phyloP scores from a whole-genome alignment of 2,888 invertebrate species.

The Argyra leucocephala region DNA sequence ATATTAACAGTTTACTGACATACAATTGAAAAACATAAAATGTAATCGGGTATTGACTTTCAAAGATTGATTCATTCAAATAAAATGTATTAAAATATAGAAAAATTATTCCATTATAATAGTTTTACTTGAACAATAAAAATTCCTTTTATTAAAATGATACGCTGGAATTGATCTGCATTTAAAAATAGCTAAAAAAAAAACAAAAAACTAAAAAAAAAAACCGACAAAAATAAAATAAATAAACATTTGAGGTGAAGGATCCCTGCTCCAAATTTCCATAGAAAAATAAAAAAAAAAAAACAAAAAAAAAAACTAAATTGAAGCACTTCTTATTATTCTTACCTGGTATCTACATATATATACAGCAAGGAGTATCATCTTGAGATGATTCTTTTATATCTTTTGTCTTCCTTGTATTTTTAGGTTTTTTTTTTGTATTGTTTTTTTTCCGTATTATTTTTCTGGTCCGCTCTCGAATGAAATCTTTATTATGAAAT shows the following conservation, averaged over 20 bases:
- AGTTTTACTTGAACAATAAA: too few species aligned
- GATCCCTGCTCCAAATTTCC: not conserved
- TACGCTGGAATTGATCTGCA: not conserved
- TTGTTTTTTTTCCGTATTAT: not conserved
- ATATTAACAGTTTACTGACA: too few species aligned
- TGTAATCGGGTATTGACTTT: too few species aligned
- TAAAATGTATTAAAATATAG: too few species aligned
- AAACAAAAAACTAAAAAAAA: not conserved
- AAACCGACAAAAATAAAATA: not conserved
- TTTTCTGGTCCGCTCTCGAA: not conserved
- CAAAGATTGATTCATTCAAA: too few species aligned
- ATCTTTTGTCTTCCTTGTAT: not conserved
- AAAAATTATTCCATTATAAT: too few species aligned
- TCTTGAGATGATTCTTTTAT: conserved; percentile 3
- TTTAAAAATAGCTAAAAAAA: too few species aligned
- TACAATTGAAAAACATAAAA: too few species aligned
- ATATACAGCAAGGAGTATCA: too few species aligned
- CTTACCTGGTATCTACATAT: not conserved
- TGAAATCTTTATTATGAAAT: not conserved
- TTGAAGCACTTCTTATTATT: not conserved
- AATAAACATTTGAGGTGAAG: not conserved
- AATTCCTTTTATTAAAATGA: not conserved
- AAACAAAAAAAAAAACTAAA: not conserved
- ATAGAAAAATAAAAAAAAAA: not conserved
- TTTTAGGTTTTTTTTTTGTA: too few species aligned